phyloP scores from a whole-genome alignment of 2,113 vertebrate species.

The Aplodontia rufa region DNA sequence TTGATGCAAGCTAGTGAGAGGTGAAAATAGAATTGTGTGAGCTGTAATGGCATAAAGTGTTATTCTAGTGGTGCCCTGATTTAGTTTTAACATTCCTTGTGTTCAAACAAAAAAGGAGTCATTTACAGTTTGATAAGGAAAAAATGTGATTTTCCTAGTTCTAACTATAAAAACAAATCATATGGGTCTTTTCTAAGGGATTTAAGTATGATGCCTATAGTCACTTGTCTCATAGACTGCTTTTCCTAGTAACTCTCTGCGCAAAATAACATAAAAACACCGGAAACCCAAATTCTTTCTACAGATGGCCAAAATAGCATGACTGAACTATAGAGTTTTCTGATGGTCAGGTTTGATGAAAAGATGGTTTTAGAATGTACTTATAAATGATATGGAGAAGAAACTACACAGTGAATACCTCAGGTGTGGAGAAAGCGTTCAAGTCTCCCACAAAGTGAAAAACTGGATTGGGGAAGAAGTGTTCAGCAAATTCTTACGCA shows the following conservation, averaged over 20 bases:
- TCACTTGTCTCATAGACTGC: background rate
- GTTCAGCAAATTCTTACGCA: background rate
- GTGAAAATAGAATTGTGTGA: background rate
- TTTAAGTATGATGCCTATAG: background rate
- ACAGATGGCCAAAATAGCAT: background rate
- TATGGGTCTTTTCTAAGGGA: background rate
- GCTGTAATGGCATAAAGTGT: background rate
- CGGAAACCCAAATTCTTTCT: background rate
- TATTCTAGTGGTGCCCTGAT: background rate
- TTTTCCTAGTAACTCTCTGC: background rate
- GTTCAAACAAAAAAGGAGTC: background rate
- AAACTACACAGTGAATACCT: background rate
- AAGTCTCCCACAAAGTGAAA: background rate
- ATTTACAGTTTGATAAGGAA: constrained; percentile 8
- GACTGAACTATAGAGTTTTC: background rate
- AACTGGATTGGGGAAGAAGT: background rate
- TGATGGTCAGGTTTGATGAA: background rate
- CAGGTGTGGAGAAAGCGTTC: background rate
- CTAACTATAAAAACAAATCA: constrained; percentile 20
- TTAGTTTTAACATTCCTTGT: constrained; percentile 7
- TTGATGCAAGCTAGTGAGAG: background rate
- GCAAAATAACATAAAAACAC: constrained; percentile 12
- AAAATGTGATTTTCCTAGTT: constrained; percentile 25
- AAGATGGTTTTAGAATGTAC: background rate
- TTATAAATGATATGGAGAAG: background rate